Base-by-base conservation (phyloP, 2,113 vertebrate genomes). In the Oncorhynchus nerka region DNA sequence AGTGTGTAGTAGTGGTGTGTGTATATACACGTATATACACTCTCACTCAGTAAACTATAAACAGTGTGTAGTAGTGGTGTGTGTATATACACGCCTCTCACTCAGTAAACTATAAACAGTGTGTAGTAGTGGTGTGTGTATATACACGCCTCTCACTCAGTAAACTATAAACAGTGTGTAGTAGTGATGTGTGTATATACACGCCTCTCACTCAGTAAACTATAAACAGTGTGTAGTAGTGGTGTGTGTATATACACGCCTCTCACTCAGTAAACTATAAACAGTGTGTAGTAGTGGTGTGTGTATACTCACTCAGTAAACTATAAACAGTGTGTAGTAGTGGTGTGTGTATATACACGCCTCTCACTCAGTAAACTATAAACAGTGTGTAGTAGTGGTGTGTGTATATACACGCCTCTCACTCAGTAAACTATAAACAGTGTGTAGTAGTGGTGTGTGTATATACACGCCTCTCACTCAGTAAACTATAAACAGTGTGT, bases 1-100 rank as follows among this genome's bases (percentile, higher is more conserved):
- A 61, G 3, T 12, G 15, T 61, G 59, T 22, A 9, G 59, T 8
- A 61, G 59, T 22, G 4, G 19, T 62, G 59, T n/a, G 59, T 1
- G 1, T 8, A n/a, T 2, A 1, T 1, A 8, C 2, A 8, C n/a
- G n/a, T n/a, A n/a, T n/a, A n/a, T n/a, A 0, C n/a, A n/a, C 20
- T 62, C 59, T 62, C 59, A 22, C 7, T 2, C 3, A 22, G 20
- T 22, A 62, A 22, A 22, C n/a, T 62, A 22, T 62, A 8, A n/a
- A 62, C 9, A 9, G 3, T 13, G 15, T 61, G 59, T 61, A 61
- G 59, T 8, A 61, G 59, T 61, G 15, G 19, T 61, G 15, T 61
- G 57, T n/a, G 59, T 2, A n/a, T n/a, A n/a, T n/a, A n/a, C n/a
- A n/a, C n/a, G n/a, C n/a, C n/a, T n/a, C n/a, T n/a, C n/a, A n/a